phyloP scores from a whole-genome alignment of 1,140 invertebrate species.

The Colletes latitarsis region DNA sequence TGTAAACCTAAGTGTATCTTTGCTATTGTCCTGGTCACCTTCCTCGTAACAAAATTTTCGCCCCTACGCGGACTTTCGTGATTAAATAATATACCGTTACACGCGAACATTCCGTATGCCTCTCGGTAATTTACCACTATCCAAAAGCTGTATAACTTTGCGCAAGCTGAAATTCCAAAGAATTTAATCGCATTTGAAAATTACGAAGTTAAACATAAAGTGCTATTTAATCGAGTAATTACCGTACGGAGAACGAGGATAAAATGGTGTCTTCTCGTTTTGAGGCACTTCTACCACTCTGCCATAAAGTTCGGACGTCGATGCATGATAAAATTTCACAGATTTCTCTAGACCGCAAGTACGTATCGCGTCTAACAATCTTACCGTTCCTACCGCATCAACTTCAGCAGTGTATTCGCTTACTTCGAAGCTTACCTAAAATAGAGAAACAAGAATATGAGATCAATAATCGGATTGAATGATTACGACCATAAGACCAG shows the following conservation, averaged over 20 bases:
- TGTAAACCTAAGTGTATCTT: conserved; percentile 96
- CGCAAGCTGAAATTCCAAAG: conserved; percentile 89
- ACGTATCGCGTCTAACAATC: conserved; percentile 97
- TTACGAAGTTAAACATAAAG: conserved; percentile 3
- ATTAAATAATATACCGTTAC: conserved; percentile 99
- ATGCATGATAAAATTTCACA: conserved; percentile 98
- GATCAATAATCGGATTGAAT: conserved; percentile 17
- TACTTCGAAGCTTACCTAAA: conserved; percentile 95
- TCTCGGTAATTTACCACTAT: conserved; percentile 99
- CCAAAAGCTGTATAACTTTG: conserved; percentile 99
- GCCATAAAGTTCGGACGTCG: conserved; percentile 99
- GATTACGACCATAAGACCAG: conserved; percentile 21
- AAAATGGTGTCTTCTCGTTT: conserved; percentile 98
- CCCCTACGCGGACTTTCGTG: conserved; percentile 99
- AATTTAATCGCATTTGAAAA: conserved; percentile 6
- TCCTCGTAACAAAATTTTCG: conserved; percentile 99
- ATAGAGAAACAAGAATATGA: conserved; percentile 14
- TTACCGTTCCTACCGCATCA: conserved; percentile 97
- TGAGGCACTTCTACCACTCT: conserved; percentile 98
- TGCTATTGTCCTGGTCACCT: conserved; percentile 98
- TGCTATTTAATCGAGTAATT: conserved; percentile 49
- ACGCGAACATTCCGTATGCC: conserved; percentile 98
- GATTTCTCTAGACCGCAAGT: conserved; percentile 93
- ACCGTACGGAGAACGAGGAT: conserved; percentile 99
- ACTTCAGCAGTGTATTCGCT: conserved; percentile 99